Conservation (phyloP, 2,888 invertebrate species). For the Tholera decimalis region DNA sequence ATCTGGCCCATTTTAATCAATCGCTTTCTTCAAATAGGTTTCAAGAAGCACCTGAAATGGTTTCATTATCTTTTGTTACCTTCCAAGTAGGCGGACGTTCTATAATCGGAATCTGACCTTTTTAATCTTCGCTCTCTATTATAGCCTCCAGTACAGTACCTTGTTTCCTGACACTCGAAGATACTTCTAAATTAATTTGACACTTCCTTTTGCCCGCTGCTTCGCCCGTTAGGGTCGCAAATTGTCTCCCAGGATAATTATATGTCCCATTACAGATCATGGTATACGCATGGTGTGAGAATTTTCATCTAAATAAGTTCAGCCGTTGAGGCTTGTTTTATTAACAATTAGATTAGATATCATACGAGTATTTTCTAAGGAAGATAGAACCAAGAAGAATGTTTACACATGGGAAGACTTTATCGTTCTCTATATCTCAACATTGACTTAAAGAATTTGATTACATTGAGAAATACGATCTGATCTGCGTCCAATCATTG, state of each 20-base stretch:
- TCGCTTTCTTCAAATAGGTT: conserved; percentile 36
- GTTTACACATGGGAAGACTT: not conserved
- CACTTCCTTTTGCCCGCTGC: too few relatives aligned
- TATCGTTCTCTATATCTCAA: not conserved
- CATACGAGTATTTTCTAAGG: not conserved
- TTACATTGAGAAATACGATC: conserved; percentile 14
- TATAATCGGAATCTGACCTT: conserved; percentile 43
- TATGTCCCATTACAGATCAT: too few relatives aligned
- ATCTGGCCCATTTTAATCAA: conserved; percentile 33
- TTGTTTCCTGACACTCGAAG: conserved; percentile 3
- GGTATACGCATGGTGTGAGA: not conserved
- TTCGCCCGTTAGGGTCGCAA: too few relatives aligned
- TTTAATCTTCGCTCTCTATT: conserved; percentile 32
- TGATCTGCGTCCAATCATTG: conserved; percentile 25
- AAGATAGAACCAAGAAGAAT: not conserved
- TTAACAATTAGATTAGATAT: too few relatives aligned
- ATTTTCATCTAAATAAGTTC: too few relatives aligned
- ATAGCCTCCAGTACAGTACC: not conserved
- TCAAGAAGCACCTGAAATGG: conserved; percentile 17
- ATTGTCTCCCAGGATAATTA: too few relatives aligned
- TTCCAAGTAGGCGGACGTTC: conserved; percentile 22
- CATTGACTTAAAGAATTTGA: conserved; percentile 21
- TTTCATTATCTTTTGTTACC: conserved; percentile 43
- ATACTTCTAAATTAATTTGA: not conserved
- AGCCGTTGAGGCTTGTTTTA: too few relatives aligned